phyloP scores from a whole-genome alignment of 2,888 invertebrate genomes.

The Eucriotettix oculatus region DNA sequence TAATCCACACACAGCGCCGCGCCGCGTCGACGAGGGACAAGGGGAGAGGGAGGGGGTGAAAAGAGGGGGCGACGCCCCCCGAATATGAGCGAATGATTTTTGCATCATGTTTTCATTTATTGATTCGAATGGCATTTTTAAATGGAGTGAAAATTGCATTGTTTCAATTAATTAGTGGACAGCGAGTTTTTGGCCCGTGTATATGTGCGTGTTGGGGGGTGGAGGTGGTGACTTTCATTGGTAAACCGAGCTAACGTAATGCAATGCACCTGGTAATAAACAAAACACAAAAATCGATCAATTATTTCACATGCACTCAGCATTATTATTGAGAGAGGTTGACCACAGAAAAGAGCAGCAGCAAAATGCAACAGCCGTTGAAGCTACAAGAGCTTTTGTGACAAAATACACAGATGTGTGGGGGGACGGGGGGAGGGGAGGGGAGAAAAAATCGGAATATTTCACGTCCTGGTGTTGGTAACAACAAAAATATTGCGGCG shows the following conservation, averaged over 20 bases:
- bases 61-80: neutral
- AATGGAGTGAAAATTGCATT: slow-evolving; percentile 12
- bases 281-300: slow-evolving; percentile 12
- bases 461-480: too few relatives aligned
- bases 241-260: slow-evolving; percentile 11
- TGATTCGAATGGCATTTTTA: slow-evolving; percentile 7
- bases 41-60: too few relatives aligned
- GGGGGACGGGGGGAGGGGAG: too few relatives aligned
- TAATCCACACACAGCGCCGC: neutral
- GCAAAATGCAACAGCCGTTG: too few relatives aligned
- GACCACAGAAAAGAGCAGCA: slow-evolving; percentile 5
- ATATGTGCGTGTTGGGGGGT: too few relatives aligned
- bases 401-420: too few relatives aligned
- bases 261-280: slow-evolving; percentile 8
- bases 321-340: slow-evolving; percentile 11
- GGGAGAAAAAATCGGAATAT: too few relatives aligned
- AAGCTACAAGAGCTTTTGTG: too few relatives aligned
- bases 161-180: slow-evolving; percentile 13
- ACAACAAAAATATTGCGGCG: too few relatives aligned
- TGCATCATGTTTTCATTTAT: slow-evolving; percentile 11
- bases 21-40: too few relatives aligned
- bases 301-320: slow-evolving; percentile 14
- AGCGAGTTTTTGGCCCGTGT: neutral
- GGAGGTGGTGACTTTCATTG: slow-evolving; percentile 4
- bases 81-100: slow-evolving; percentile 3